A percentile compares a stretch with the other conserved stretches of the same genome.
These are phyloP conservation scores for Mamestra brassicae DNA, from an alignment of 2,888 invertebrate species.

Conservation along the genomic window DNA sequence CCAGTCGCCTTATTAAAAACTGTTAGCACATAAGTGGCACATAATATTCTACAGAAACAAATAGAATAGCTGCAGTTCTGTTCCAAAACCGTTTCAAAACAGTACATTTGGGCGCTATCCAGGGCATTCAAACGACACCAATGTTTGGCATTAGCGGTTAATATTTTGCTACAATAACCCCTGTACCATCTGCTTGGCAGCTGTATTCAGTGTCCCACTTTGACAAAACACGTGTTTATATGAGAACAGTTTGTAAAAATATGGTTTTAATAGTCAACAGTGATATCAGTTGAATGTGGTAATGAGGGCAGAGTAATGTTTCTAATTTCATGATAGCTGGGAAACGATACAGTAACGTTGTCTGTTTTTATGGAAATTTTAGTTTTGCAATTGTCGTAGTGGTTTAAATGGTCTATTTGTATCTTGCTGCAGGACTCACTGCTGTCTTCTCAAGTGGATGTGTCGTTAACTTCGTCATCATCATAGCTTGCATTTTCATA, in stretches of 20 bases:
- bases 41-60: conserved; percentile 35
- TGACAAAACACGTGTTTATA: conserved; percentile 75
- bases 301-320: conserved; percentile 49
- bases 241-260: conserved; percentile 58
- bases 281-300: conserved; percentile 50
- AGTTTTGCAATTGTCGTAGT: neutral
- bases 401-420: neutral
- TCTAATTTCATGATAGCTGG: conserved; percentile 41
- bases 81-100: conserved; percentile 53
- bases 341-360: conserved; percentile 16
- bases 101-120: conserved; percentile 66
- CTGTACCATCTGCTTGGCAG: conserved; percentile 79
- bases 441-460: no score
- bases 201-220: conserved; percentile 77
- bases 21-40: conserved; percentile 21
- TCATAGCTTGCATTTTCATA: neutral
- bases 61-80: conserved; percentile 49
- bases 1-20: conserved; percentile 50
- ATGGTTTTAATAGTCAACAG: conserved; percentile 58
- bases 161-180: conserved; percentile 74
- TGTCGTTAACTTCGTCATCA: neutral
- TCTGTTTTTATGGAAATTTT: conserved; percentile 14
- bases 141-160: conserved; percentile 69
- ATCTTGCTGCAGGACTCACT: neutral
- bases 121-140: conserved; percentile 59